phyloP scores from a whole-genome alignment of 2,888 invertebrate species.

The Trachelus iudaicus region DNA sequence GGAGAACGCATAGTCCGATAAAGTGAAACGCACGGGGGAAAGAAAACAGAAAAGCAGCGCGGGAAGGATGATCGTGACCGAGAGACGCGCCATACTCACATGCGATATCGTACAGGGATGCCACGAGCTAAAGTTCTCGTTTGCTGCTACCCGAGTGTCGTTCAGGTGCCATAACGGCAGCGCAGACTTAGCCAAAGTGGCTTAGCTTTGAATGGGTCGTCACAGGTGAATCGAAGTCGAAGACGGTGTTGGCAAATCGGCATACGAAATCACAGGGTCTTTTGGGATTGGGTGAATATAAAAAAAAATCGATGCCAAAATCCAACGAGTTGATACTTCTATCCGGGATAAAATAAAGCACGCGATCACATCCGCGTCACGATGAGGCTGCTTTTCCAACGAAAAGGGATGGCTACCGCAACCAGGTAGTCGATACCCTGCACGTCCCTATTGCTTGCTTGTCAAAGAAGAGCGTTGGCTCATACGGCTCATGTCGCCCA shows the following conservation, averaged over 20 bases:
- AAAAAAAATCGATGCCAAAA: constrained; percentile 2
- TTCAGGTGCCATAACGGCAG: constrained; percentile 53
- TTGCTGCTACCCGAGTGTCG: constrained; percentile 44
- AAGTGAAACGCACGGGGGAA: constrained; percentile 2
- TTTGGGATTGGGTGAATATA: neutral
- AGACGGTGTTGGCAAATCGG: constrained; percentile 8
- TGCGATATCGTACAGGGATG: constrained; percentile 46
- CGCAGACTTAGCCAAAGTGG: constrained; percentile 25
- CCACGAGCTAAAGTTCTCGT: constrained; percentile 44
- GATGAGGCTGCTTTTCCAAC: neutral
- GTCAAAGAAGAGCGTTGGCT: constrained; percentile 51
- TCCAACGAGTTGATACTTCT: neutral
- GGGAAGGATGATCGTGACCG: neutral
- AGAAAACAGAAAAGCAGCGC: constrained; percentile 10
- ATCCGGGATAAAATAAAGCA: neutral
- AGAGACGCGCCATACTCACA: constrained; percentile 44
- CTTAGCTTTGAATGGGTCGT: constrained; percentile 12
- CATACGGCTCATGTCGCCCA: constrained; percentile 52
- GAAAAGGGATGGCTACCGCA: neutral
- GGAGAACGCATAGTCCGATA: constrained; percentile 2
- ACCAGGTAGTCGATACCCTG: constrained; percentile 24
- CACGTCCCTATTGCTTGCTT: constrained; percentile 43
- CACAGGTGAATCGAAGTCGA: constrained; percentile 14
- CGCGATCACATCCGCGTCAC: neutral
- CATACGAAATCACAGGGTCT: neutral